Conservation (phyloP, 2,888 invertebrate species). For the Deilephila porcellus region DNA sequence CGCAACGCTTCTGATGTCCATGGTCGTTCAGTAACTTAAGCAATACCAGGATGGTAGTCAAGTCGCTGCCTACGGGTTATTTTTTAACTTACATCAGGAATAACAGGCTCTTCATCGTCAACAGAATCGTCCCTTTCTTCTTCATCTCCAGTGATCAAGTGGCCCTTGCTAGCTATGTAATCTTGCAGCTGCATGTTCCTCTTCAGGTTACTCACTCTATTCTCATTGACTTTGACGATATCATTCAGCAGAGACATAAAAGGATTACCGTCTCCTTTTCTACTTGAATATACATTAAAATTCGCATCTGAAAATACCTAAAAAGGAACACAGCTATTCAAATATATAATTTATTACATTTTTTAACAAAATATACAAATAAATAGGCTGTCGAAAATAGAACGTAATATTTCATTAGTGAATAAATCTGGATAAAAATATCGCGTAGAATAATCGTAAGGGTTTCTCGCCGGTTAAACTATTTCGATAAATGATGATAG, state of each 20-base stretch:
- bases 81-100: not conserved
- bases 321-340: conserved; percentile 22
- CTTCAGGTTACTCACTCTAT: conserved; percentile 50
- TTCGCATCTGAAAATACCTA: conserved; percentile 18
- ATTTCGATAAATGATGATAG: no score
- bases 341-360: no score
- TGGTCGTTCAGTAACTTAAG: no score
- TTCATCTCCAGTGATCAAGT: conserved; percentile 36
- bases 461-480: no score
- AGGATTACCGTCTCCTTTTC: conserved; percentile 32
- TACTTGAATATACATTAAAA: not conserved
- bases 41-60: no score
- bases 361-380: no score
- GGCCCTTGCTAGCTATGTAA: conserved; percentile 41
- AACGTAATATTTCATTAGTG: no score
- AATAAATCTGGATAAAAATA: no score
- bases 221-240: conserved; percentile 52
- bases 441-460: no score
- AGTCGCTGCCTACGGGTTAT: not conserved
- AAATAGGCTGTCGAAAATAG: no score
- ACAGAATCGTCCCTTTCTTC: conserved; percentile 37
- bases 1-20: no score
- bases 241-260: conserved; percentile 50
- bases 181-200: conserved; percentile 50
- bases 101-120: conserved; percentile 34